These are phyloP conservation scores for Bradysia coprophila DNA, from an alignment of 1,140 invertebrate species.

Conservation along the genomic window DNA sequence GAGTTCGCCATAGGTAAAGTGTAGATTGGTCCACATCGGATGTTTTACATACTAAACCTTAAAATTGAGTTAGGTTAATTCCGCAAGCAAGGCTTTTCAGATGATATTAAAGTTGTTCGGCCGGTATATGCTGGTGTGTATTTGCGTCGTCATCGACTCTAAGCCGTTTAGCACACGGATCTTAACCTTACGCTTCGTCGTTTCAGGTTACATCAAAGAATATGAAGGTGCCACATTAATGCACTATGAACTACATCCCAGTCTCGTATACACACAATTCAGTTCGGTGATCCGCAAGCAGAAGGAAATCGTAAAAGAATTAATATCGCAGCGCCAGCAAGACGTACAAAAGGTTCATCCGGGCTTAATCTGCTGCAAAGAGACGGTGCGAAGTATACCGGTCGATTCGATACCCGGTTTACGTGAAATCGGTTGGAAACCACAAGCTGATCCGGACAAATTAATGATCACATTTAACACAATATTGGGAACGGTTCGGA, in stretches of 20 bases:
- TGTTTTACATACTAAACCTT: too few species aligned
- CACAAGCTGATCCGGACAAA: conserved; percentile 53
- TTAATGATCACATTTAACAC: conserved; percentile 48
- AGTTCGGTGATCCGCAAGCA: conserved; percentile 76
- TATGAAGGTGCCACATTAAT: conserved; percentile 97
- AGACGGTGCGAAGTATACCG: conserved; percentile 65
- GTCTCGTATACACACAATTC: conserved; percentile 87
- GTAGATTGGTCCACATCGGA: too few species aligned
- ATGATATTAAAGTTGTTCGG: conserved; percentile 75
- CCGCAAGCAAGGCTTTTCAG: conserved; percentile 96
- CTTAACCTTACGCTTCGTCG: too few species aligned
- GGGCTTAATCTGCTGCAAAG: conserved; percentile 82
- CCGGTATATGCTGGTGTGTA: conserved; percentile 25
- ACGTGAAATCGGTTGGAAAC: conserved; percentile 57
- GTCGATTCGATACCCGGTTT: conserved; percentile 77
- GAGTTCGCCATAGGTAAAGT: conserved; percentile 90
- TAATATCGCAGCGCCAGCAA: conserved; percentile 71
- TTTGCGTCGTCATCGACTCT: not conserved
- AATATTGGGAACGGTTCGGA: conserved; percentile 58
- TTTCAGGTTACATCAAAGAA: conserved; percentile 95
- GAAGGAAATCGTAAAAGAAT: conserved; percentile 83
- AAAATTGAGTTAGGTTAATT: conserved; percentile 87
- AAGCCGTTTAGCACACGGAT: too few species aligned
- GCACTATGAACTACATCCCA: conserved; percentile 90
- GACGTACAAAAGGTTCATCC: conserved; percentile 69